Evolutionary conservation across 2,113 vertebrate genomes (phyloP).

Genomic region (Melanocharis versteri): DNA sequence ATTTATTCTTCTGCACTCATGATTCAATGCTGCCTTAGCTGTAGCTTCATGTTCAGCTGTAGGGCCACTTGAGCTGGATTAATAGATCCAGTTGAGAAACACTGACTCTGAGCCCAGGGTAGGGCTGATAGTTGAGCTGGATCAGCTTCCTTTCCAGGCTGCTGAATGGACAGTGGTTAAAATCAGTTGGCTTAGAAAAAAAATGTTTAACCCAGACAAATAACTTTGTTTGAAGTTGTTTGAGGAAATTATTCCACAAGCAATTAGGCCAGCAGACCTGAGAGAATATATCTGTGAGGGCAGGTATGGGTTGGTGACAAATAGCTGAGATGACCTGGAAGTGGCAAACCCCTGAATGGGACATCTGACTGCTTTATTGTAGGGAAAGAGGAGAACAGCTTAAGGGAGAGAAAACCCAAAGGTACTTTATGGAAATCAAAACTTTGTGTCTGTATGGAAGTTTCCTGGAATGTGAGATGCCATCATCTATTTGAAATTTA

Average conservation of each 20-base stretch:
- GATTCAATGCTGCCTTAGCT: not conserved
- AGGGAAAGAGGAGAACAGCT: not conserved
- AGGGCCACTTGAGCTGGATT: not conserved
- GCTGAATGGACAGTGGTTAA: not conserved
- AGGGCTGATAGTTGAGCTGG: not conserved
- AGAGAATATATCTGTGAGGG: not conserved
- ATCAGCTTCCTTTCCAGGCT: not conserved
- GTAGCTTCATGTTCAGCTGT: not conserved
- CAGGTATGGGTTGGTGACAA: not conserved
- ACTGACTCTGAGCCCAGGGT: accelerated
- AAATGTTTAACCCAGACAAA: not conserved
- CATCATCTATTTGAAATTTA: not conserved
- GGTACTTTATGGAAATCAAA: not conserved
- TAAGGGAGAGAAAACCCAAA: not conserved
- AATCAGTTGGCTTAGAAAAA: not conserved
- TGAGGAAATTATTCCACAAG: not conserved
- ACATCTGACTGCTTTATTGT: not conserved
- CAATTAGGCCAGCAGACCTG: not conserved
- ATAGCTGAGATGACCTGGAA: not conserved
- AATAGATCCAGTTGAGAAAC: not conserved
- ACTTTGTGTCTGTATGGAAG: not conserved
- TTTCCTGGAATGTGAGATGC: not conserved
- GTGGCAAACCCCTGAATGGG: not conserved
- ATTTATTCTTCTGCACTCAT: not conserved
- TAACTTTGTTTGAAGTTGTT: not conserved